Evolutionary conservation across 2,797 vertebrate species (phyloP).

Genomic region (Notolabrus celidotus): DNA sequence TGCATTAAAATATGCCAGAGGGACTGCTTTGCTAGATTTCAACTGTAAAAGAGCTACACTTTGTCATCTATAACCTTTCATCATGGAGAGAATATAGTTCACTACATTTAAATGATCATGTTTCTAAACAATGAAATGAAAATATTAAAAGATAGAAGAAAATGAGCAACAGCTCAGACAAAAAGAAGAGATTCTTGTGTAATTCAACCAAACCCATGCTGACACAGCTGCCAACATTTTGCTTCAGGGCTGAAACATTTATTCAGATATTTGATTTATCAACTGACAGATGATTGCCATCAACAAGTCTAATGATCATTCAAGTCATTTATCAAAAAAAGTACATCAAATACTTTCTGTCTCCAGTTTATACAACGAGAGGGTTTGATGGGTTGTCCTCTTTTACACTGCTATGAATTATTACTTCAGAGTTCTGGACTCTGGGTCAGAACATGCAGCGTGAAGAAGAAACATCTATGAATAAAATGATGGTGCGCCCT

Average conservation of each 20-base stretch:
- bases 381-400: background rate
- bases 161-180: background rate
- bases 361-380: background rate
- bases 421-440: background rate
- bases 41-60: background rate
- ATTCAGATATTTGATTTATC: background rate
- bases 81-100: background rate
- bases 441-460: background rate
- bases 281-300: background rate
- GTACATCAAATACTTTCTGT: background rate
- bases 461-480: background rate
- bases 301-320: background rate
- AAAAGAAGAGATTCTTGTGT: background rate
- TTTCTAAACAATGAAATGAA: background rate
- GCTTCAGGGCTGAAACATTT: background rate
- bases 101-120: fast-evolving
- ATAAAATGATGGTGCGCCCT: background rate
- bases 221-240: background rate
- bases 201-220: background rate
- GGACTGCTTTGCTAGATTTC: background rate
- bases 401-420: background rate
- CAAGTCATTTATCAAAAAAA: background rate
- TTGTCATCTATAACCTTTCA: background rate
- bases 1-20: background rate
- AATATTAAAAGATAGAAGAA: background rate